Conservation (phyloP, 2,797 vertebrate species). For the Orestias chungarensis region DNA sequence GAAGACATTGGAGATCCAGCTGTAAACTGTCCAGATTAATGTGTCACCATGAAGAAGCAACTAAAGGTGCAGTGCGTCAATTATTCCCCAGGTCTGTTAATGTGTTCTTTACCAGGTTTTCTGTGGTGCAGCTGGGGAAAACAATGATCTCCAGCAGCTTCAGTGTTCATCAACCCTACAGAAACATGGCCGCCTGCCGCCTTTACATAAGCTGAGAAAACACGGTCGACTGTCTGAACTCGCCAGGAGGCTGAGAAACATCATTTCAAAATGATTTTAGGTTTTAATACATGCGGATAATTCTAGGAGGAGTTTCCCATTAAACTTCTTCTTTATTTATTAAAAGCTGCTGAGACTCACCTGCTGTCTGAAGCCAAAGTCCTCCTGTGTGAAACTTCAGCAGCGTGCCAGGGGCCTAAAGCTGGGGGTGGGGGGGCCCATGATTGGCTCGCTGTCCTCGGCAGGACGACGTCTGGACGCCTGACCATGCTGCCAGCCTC, state of each 20-base stretch:
- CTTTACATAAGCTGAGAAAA: slow-evolving; percentile 60
- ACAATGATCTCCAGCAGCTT: background rate
- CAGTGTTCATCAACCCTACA: no score
- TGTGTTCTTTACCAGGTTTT: slow-evolving; percentile 14
- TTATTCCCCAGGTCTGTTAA: slow-evolving; percentile 25
- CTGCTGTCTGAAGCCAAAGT: slow-evolving; percentile 59
- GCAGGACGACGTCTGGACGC: no score
- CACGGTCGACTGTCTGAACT: slow-evolving; percentile 52
- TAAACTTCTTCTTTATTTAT: no score
- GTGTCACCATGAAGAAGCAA: slow-evolving; percentile 3
- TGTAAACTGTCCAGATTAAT: slow-evolving; percentile 27
- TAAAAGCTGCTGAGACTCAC: slow-evolving; percentile 70
- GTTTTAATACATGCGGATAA: background rate
- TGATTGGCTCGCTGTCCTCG: no score
- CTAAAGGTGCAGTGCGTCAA: background rate
- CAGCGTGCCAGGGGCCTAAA: slow-evolving; percentile 34
- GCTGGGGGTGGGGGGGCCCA: slow-evolving; percentile 47
- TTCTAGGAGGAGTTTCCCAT: no score
- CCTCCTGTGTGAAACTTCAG: slow-evolving; percentile 30
- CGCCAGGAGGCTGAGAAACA: no score
- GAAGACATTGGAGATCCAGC: background rate
- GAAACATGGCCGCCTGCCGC: slow-evolving; percentile 35
- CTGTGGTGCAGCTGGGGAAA: no score
- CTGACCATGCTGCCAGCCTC: no score
- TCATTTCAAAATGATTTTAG: background rate